Percentiles rank a stretch among this genome's conserved stretches.
phyloP scores from a whole-genome alignment of 2,113 vertebrate species.

The Actenoides hombroni region DNA sequence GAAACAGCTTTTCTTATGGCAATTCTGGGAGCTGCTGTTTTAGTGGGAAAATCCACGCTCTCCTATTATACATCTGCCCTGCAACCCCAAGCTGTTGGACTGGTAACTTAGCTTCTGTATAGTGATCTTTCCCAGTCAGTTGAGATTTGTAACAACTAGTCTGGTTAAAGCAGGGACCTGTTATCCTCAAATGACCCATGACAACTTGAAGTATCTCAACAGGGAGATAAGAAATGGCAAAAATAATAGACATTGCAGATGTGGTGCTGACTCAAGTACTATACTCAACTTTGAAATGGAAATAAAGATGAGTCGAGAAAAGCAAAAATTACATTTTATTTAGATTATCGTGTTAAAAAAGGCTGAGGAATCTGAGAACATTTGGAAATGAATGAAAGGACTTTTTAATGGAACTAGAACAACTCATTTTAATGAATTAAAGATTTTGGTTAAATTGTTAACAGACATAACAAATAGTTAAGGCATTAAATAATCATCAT shows the following conservation, averaged over 20 bases:
- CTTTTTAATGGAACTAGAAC: slow-evolving; percentile 16
- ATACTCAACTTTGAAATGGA: slow-evolving; percentile 42
- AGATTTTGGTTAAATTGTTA: slow-evolving; percentile 49
- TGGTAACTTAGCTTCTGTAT: background rate
- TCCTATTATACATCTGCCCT: background rate
- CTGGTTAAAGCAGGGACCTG: background rate
- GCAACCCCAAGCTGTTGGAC: background rate
- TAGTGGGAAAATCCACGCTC: background rate
- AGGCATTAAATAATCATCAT: slow-evolving; percentile 58
- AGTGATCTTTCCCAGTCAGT: background rate
- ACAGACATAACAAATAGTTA: slow-evolving; percentile 66
- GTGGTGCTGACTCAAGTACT: background rate
- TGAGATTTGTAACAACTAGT: background rate
- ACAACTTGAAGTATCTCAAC: background rate
- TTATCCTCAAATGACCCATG: slow-evolving; percentile 50
- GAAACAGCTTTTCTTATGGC: background rate
- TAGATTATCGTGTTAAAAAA: slow-evolving; percentile 27
- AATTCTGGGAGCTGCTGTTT: background rate
- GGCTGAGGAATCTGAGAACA: background rate
- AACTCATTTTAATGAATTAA: slow-evolving; percentile 60
- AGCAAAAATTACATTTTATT: slow-evolving; percentile 38
- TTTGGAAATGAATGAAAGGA: slow-evolving; percentile 61
- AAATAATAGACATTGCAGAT: background rate
- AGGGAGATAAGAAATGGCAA: slow-evolving; percentile 32
- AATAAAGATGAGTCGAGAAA: slow-evolving; percentile 35